phyloP scores from a whole-genome alignment of 2,113 vertebrate species.

The Elephas maximus region DNA sequence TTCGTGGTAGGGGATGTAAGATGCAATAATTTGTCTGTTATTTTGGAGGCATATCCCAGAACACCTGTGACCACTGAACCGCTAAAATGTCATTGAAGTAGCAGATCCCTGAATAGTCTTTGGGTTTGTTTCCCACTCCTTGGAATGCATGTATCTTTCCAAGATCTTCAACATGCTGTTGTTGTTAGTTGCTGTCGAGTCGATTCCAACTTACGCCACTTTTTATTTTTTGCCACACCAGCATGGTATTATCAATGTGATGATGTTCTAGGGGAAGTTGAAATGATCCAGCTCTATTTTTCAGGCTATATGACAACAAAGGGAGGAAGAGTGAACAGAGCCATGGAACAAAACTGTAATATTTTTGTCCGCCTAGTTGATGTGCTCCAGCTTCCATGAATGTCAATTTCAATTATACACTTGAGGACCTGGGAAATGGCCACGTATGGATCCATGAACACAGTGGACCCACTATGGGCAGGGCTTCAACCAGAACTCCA shows the following conservation, averaged over 20 bases:
- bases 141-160: neutral
- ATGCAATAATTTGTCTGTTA: neutral
- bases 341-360: neutral
- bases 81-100: neutral
- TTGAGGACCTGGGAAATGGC: neutral
- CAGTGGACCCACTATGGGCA: neutral
- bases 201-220: neutral
- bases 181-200: neutral
- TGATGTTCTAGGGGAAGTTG: neutral
- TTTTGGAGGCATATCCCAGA: neutral
- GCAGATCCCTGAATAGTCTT: neutral
- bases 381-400: neutral
- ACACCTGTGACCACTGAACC: neutral
- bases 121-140: neutral
- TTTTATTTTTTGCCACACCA: neutral
- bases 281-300: neutral
- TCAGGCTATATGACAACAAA: neutral
- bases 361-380: neutral
- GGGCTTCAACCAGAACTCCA: neutral
- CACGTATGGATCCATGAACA: neutral
- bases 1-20: neutral
- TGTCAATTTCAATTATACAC: slow-evolving; percentile 2
- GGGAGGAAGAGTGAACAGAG: neutral
- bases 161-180: neutral
- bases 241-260: neutral